Evolutionary conservation across 2,888 invertebrate genomes (phyloP).

Genomic region (Amphipoea oculea): DNA sequence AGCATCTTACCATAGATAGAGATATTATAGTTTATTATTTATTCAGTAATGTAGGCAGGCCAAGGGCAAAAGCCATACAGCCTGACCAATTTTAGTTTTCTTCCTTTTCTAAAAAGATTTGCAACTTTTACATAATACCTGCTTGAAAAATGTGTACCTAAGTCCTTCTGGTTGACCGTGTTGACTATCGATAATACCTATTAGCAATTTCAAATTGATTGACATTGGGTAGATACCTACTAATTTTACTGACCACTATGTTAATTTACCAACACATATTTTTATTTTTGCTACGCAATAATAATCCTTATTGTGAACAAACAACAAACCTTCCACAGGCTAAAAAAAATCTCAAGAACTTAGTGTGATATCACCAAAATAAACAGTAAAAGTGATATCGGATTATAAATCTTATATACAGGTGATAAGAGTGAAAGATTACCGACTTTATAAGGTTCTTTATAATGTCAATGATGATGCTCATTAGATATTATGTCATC

Average conservation of each 20-base stretch:
- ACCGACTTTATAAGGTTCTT: constrained; percentile 30
- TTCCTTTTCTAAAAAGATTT: constrained; percentile 12
- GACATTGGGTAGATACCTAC: constrained; percentile 42
- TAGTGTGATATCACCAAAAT: constrained; percentile 12
- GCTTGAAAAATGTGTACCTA: constrained; percentile 12
- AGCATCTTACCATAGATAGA: constrained; percentile 21
- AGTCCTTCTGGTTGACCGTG: constrained; percentile 20
- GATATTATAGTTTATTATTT: constrained; percentile 20
- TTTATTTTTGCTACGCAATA: constrained; percentile 8
- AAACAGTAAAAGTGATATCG: constrained; percentile 21
- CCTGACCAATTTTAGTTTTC: not conserved
- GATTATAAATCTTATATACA: constrained; percentile 40
- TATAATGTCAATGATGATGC: constrained; percentile 58
- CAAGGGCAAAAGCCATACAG: constrained; percentile 26
- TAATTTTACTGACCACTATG: constrained; percentile 15
- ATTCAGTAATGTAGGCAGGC: constrained; percentile 3
- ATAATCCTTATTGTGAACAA: constrained; percentile 16
- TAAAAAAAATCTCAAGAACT: constrained; percentile 12
- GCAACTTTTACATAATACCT: constrained; percentile 12
- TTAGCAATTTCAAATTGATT: constrained; percentile 41
- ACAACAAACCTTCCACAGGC: constrained; percentile 1
- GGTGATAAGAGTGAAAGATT: constrained; percentile 37
- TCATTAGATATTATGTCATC: constrained; percentile 70
- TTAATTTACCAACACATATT: constrained; percentile 7
- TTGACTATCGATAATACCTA: constrained; percentile 22